Base-by-base conservation (phyloP, 2,888 invertebrate species). In the Flabesymbios commensalis region DNA sequence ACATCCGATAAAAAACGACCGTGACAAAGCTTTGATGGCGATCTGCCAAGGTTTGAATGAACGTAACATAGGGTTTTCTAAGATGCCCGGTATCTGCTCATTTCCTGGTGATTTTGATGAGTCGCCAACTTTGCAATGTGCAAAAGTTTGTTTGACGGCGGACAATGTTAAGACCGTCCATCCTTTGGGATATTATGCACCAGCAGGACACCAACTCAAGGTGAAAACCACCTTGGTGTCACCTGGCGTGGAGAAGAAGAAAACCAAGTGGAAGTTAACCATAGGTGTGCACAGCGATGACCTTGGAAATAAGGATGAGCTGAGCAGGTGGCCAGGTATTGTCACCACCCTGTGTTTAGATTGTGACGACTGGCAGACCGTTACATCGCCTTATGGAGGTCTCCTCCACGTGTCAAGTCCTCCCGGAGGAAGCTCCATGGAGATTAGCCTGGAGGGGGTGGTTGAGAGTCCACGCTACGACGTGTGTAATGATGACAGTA, bases 201-300 rank as follows among this genome's bases (percentile, higher is more conserved):
- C 49, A 17, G 10, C 28, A 7, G 31, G 31, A 14, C 5, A 22
- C 22, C 26, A 14, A 7, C 29, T 49, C 14, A 10, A 14, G 22
- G 14, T 49, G 29, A 49, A n/a, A n/a, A n/a, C n/a, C n/a, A n/a
- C n/a, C n/a, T n/a, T 63, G 60, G 32, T 65, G 57, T 33, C 29
- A 32, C 19, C 19, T 31, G 19, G 29, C 63, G 2, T 28, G 49
- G 17, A 47, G 55, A n/a, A 56, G 28, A 39, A 31, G 57, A 22
- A 33, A 3, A 36, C 43, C 29, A 57, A 41, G 5, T 72, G 72
- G 72, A 48, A 22, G 14, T 59, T 68, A 28, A 31, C 56, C 24
- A 57, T 72, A 3, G 72, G 72, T 10, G 59, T 65, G 29, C 72
- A 72, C 59, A 53, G 65, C 7, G 72, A 72, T 45, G 43, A 59